Evolutionary conservation across 2,113 vertebrate genomes (phyloP).

Genomic region (Hymenochirus boettgeri): DNA sequence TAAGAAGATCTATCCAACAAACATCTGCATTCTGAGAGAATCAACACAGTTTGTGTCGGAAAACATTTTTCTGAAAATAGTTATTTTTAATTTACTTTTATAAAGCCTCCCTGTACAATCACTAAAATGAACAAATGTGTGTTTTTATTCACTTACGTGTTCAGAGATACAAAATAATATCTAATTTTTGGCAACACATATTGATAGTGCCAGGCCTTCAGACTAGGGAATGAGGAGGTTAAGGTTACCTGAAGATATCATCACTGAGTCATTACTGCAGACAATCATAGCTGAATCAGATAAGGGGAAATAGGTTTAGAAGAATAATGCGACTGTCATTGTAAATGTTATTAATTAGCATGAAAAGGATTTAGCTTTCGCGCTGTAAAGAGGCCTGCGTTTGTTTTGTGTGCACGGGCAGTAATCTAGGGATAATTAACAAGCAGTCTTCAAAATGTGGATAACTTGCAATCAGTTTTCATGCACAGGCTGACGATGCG

Average conservation of each 20-base stretch:
- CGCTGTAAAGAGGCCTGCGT: conserved; percentile 1
- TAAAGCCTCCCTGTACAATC: too few species aligned
- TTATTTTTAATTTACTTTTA: too few species aligned
- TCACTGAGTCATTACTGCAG: conserved; percentile 24
- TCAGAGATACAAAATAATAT: too few species aligned
- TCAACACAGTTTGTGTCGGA: too few species aligned
- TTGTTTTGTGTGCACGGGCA: conserved; percentile 19
- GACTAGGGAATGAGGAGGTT: background rate
- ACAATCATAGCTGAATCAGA: conserved; percentile 20
- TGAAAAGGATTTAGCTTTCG: conserved; percentile 27
- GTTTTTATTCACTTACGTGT: too few species aligned
- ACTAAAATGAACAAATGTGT: too few species aligned
- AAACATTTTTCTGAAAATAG: too few species aligned
- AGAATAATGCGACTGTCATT: conserved; percentile 31
- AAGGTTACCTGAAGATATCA: conserved; percentile 24
- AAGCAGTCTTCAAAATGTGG: conserved; percentile 22
- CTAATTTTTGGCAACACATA: conserved; percentile 1
- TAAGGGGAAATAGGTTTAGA: conserved; percentile 17
- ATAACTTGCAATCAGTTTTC: conserved; percentile 39
- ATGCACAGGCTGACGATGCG: conserved; percentile 22
- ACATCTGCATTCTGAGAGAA: too few species aligned
- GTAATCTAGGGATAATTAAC: conserved; percentile 30
- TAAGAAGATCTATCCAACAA: too few species aligned
- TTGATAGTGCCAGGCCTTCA: background rate
- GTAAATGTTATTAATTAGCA: conserved; percentile 39